phyloP scores from a whole-genome alignment of 2,888 invertebrate species.

The Hypomecis atomaria region DNA sequence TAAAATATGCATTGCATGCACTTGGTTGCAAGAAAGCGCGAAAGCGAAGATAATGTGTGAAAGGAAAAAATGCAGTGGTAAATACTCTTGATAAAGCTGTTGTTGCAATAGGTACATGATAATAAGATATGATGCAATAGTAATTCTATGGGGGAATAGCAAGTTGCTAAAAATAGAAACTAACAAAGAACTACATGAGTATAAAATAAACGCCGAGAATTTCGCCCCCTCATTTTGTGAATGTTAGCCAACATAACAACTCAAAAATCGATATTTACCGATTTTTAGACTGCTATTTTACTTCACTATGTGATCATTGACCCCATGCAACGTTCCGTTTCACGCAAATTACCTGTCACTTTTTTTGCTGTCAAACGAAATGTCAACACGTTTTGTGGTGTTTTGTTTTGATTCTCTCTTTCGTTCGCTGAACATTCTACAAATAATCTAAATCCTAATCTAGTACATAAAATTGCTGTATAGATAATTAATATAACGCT shows the following conservation, averaged over 20 bases:
- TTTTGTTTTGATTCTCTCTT: too few relatives aligned
- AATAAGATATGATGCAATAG: too few relatives aligned
- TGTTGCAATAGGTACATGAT: neutral
- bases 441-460: neutral
- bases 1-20: slow-evolving; percentile 23
- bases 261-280: slow-evolving; percentile 30
- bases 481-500: slow-evolving; percentile 1
- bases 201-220: neutral
- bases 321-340: slow-evolving; percentile 38
- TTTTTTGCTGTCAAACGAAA: neutral
- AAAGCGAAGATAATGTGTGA: slow-evolving; percentile 12
- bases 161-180: slow-evolving; percentile 16
- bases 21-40: slow-evolving; percentile 20
- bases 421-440: neutral
- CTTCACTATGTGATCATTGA: slow-evolving; percentile 40
- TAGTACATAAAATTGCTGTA: neutral
- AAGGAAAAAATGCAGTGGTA: slow-evolving; percentile 1
- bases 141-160: too few relatives aligned
- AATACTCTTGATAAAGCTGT: neutral
- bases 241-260: slow-evolving; percentile 33
- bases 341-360: slow-evolving; percentile 6
- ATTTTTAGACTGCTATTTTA: neutral
- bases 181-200: slow-evolving; percentile 14
- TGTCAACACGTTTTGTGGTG: neutral
- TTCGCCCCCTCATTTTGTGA: neutral